Conservation (phyloP, 1,140 invertebrate genomes). For the Polyergus mexicanus region DNA sequence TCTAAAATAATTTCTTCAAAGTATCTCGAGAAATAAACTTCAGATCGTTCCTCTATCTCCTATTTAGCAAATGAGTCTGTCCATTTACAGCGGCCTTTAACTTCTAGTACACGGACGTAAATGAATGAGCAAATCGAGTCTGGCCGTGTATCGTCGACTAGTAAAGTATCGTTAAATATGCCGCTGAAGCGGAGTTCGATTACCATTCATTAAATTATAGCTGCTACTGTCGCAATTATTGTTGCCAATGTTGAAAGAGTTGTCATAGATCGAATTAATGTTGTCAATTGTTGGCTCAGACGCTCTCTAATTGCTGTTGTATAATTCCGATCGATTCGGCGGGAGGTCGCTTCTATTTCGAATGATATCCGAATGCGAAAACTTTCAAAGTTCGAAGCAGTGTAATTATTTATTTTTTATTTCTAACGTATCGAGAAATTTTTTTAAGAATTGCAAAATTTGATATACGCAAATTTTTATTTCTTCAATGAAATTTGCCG, state of each 20-base stretch:
- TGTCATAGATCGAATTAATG: constrained; percentile 46
- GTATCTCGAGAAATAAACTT: background rate
- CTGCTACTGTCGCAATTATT: constrained; percentile 25
- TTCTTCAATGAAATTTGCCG: background rate
- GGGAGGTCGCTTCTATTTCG: background rate
- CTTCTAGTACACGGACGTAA: constrained; percentile 35
- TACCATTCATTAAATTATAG: constrained; percentile 72
- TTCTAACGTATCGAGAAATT: background rate
- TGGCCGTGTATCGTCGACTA: constrained; percentile 50
- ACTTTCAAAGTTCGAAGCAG: background rate
- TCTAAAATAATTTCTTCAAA: background rate
- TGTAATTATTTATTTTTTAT: background rate
- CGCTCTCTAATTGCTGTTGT: constrained; percentile 29
- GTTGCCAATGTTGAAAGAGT: constrained; percentile 21
- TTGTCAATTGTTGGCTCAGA: background rate
- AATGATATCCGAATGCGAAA: background rate
- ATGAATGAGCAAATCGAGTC: constrained; percentile 42
- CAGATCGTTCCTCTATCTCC: background rate
- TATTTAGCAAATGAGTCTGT: constrained; percentile 5
- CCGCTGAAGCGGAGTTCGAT: constrained; percentile 63
- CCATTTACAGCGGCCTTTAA: constrained; percentile 20
- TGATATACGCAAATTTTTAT: background rate
- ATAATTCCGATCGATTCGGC: background rate
- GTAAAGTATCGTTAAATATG: constrained; percentile 72
- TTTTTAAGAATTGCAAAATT: background rate